Evolutionary conservation across 1,140 invertebrate species (phyloP).

Genomic region (Drosophila oshimai): DNA sequence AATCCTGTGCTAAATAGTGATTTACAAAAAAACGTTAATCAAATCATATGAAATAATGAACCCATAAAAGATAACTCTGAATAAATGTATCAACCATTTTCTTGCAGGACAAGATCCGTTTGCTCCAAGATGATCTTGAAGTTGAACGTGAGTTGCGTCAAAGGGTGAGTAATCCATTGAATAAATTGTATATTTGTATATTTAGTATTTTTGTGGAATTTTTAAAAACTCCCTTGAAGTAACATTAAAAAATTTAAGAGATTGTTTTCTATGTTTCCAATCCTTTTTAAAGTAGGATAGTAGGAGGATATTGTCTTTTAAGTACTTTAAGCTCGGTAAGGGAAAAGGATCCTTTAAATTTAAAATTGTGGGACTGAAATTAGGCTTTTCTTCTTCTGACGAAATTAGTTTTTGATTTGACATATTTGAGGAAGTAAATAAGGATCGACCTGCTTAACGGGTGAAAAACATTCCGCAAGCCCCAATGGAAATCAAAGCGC

Average conservation of each 20-base stretch:
- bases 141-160: slow-evolving; percentile 97
- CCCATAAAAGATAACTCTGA: slow-evolving; percentile 1
- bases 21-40: neutral
- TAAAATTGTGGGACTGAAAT: neutral
- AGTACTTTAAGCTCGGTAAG: too few species aligned
- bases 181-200: neutral
- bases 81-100: slow-evolving; percentile 51
- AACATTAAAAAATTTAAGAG: too few species aligned
- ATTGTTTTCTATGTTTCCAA: too few species aligned
- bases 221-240: too few species aligned
- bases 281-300: neutral
- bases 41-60: slow-evolving; percentile 1
- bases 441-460: slow-evolving; percentile 22
- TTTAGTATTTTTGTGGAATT: neutral
- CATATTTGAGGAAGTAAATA: neutral
- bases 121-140: slow-evolving; percentile 98
- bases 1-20: slow-evolving; percentile 19
- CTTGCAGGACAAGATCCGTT: slow-evolving; percentile 98
- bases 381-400: neutral
- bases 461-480: slow-evolving; percentile 18
- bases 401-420: neutral
- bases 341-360: neutral
- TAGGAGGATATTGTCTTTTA: too few species aligned
- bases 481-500: slow-evolving; percentile 33
- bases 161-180: slow-evolving; percentile 89